A percentile compares a stretch with the other conserved stretches of the same genome.
Conservation (phyloP, 2,888 invertebrate genomes). For the Heliconius hortense region DNA sequence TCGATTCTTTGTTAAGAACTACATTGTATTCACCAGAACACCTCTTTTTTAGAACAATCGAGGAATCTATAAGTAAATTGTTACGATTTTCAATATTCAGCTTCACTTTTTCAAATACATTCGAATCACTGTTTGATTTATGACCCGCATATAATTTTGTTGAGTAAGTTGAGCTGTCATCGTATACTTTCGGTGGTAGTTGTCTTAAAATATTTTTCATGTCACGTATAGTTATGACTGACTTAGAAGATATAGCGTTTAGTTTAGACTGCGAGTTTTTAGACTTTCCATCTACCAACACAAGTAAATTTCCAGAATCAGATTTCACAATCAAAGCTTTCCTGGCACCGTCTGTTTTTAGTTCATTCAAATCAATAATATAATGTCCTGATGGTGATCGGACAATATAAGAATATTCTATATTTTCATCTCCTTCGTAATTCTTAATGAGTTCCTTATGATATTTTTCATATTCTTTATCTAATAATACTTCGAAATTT, state of each 20-base stretch:
- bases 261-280: conserved; percentile 11
- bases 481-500: conserved; percentile 58
- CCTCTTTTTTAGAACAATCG: conserved; percentile 50
- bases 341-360: conserved; percentile 26
- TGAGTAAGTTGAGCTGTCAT: neutral
- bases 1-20: conserved; percentile 57
- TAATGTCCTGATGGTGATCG: conserved; percentile 55
- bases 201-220: conserved; percentile 46
- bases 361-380: conserved; percentile 48
- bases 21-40: conserved; percentile 56
- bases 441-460: conserved; percentile 50
- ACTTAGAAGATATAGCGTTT: conserved; percentile 26
- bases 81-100: conserved; percentile 46
- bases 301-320: conserved; percentile 56
- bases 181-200: conserved; percentile 41
- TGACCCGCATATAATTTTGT: conserved; percentile 15
- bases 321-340: conserved; percentile 54
- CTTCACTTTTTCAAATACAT: conserved; percentile 50
- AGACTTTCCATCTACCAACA: conserved; percentile 45
- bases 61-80: conserved; percentile 44
- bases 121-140: conserved; percentile 53
- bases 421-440: conserved; percentile 45
- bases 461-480: conserved; percentile 64
- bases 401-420: conserved; percentile 50
- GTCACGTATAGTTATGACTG: conserved; percentile 43